These are phyloP conservation scores for Eupithecia vulgata DNA, from an alignment of 2,888 invertebrate genomes.

Conservation along the genomic window DNA sequence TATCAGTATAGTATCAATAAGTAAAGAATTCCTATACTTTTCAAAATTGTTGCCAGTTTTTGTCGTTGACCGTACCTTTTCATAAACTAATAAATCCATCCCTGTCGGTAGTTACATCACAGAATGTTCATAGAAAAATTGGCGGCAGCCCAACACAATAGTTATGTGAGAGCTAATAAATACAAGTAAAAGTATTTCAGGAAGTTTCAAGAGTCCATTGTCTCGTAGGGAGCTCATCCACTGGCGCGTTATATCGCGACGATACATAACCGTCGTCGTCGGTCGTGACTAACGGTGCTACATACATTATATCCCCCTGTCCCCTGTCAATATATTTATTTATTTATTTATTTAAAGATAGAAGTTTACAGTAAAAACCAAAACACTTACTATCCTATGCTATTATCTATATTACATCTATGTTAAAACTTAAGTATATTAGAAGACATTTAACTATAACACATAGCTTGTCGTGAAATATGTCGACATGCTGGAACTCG, in stretches of 20 bases:
- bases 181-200: slow-evolving; percentile 33
- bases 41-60: neutral
- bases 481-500: too few species aligned
- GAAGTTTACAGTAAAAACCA: too few species aligned
- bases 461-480: too few species aligned
- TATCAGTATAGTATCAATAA: too few species aligned
- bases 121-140: slow-evolving; percentile 53
- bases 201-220: slow-evolving; percentile 6
- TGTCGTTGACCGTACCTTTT: neutral
- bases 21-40: too few species aligned
- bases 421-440: too few species aligned
- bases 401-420: too few species aligned
- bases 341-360: too few species aligned
- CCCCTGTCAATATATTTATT: too few species aligned
- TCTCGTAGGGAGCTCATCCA: neutral
- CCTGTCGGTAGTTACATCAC: slow-evolving; percentile 57
- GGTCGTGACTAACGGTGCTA: neutral
- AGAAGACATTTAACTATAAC: too few species aligned
- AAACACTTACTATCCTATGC: too few species aligned
- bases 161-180: slow-evolving; percentile 44
- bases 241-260: neutral
- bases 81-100: slow-evolving; percentile 45
- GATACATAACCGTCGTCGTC: neutral
- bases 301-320: too few species aligned
- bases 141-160: slow-evolving; percentile 55